Conservation (phyloP, 1,140 invertebrate genomes). For the Drosophila navojoa region DNA sequence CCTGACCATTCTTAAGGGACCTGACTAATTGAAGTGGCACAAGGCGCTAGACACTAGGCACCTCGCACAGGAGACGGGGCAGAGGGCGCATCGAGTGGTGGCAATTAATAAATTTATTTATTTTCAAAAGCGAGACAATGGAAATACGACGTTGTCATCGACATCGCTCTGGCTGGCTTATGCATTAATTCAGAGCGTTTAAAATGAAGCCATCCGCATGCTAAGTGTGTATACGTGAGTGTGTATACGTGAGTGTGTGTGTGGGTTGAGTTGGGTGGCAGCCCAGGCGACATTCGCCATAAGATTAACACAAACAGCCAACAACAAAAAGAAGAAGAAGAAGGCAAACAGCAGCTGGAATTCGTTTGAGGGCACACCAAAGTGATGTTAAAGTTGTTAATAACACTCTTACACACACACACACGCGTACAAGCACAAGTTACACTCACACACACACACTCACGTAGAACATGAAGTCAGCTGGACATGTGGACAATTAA, state of each 20-base stretch:
- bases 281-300: slow-evolving; percentile 28
- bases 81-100: slow-evolving; percentile 24
- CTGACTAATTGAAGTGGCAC: slow-evolving; percentile 64
- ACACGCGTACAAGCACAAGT: slow-evolving; percentile 7
- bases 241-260: not conserved
- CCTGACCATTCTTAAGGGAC: slow-evolving; percentile 25
- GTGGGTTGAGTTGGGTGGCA: not conserved
- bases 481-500: slow-evolving; percentile 61
- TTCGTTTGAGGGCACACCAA: slow-evolving; percentile 65
- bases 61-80: too few species aligned
- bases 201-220: slow-evolving; percentile 43
- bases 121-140: slow-evolving; percentile 15
- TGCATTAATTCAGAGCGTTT: slow-evolving; percentile 25
- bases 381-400: slow-evolving; percentile 79
- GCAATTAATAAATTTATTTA: slow-evolving; percentile 60
- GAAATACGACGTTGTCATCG: slow-evolving; percentile 13
- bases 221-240: slow-evolving; percentile 14
- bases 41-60: not conserved
- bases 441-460: slow-evolving; percentile 7
- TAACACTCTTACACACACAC: slow-evolving; percentile 45
- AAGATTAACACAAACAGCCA: slow-evolving; percentile 35
- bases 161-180: too few species aligned
- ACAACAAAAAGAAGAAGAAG: slow-evolving; percentile 26
- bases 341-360: slow-evolving; percentile 30
- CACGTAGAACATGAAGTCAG: slow-evolving; percentile 2